Evolutionary conservation across 2,797 vertebrate species (phyloP).

Genomic region (Philypnodon macrostomus): DNA sequence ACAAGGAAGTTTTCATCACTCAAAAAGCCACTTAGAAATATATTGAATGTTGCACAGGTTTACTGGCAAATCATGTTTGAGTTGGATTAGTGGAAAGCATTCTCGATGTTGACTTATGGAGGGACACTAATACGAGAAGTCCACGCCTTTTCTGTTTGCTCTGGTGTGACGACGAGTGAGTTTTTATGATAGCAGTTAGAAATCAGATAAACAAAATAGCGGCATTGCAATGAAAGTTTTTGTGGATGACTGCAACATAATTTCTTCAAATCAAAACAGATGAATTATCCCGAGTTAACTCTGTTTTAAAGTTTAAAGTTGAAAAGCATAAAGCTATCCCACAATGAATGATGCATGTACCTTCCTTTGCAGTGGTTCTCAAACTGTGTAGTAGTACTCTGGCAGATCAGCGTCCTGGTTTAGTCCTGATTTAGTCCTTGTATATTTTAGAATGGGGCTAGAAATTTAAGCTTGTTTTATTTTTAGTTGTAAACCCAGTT

Average conservation of each 20-base stretch:
- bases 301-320: no score
- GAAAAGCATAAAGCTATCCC: neutral
- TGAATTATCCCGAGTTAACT: no score
- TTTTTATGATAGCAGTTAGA: conserved; percentile 14
- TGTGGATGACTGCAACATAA: neutral
- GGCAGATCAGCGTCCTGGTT: no score
- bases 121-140: conserved; percentile 23
- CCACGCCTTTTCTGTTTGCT: conserved; percentile 33
- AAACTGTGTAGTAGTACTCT: no score
- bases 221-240: neutral
- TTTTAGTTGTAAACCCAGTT: no score
- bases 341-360: conserved; percentile 23
- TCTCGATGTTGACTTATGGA: conserved; percentile 40
- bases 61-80: conserved; percentile 3
- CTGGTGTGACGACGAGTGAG: conserved; percentile 9
- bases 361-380: no score
- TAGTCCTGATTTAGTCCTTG: no score
- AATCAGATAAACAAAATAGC: neutral
- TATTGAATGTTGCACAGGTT: neutral
- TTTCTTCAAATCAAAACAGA: no score
- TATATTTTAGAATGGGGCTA: no score
- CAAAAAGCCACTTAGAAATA: neutral
- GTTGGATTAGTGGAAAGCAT: neutral
- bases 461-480: no score
- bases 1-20: neutral